Base-by-base conservation (phyloP, 1,140 invertebrate species). In the Brachionus rotundiformis region DNA sequence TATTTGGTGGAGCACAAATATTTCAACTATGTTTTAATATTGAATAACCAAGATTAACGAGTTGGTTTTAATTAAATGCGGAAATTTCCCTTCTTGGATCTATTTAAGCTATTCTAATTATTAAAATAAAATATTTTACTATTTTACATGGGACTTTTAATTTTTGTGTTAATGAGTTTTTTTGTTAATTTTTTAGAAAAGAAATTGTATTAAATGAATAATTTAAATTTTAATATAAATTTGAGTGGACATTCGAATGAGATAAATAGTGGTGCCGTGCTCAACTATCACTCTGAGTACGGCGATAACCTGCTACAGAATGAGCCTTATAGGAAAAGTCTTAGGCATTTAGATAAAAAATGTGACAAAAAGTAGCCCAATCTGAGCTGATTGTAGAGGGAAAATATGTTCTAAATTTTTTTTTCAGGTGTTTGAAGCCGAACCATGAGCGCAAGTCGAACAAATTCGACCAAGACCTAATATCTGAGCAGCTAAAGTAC, bases 341-440 rank as follows among this genome's bases (percentile, higher is more conserved):
- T 79, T 13, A 79, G 31, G 23, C 10, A 61, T 13, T 8, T 39
- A 10, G 76, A 79, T 33, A 79, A 79, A 39, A 41, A 79, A 23
- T 41, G 36, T 36, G 31, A 68, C 16, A 36, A 68, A 68, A 68
- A 73, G 33, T 44, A 44, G 19, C 44, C 19, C 41, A 73, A 73
- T 73, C 68, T 27, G 8, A 73, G 68, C 3, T 7, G 10, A 36
- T 71, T 41, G 44, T 73, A 41, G 13, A 11, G 10, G 2, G 25
- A 25, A 73, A 27, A 25, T 19, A 44, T 13, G 25, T 11, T 2
- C 16, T 68, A 59, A 49, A 25, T 68, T 44, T 49, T 44, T n/a
- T 81, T 27, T 63, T 65, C 65, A 88, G 93, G 82, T 94, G 93
- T 83, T 91, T 94, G 47, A 93, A 93, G 88, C 93, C 93, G 5